These are phyloP conservation scores for Timema podura DNA, from an alignment of 2,888 invertebrate species.

Conservation along the genomic window DNA sequence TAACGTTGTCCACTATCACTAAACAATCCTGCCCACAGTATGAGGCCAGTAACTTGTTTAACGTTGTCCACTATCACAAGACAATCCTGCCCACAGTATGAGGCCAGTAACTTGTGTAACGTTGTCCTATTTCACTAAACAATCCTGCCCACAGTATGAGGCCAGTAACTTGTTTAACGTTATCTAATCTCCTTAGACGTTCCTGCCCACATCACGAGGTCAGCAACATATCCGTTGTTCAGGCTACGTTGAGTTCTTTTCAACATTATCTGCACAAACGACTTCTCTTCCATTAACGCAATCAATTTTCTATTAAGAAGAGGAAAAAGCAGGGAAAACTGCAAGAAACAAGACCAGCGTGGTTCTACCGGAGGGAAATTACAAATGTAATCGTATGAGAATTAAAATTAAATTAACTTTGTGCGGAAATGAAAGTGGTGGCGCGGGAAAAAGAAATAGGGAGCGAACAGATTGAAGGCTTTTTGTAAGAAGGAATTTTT, in stretches of 20 bases:
- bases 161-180: no score
- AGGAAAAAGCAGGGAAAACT: constrained; percentile 8
- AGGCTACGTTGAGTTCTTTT: constrained; percentile 1
- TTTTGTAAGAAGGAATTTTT: constrained; percentile 13
- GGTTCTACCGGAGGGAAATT: constrained; percentile 21
- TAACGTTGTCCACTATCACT: no score
- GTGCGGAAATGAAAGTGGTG: constrained; percentile 20
- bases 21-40: no score
- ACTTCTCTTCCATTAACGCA: constrained; percentile 19
- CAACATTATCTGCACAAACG: background rate
- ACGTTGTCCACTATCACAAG: no score
- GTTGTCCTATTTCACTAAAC: no score
- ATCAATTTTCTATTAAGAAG: constrained; percentile 17
- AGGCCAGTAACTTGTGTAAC: no score
- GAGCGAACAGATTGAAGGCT: constrained; percentile 22
- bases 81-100: no score
- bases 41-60: no score
- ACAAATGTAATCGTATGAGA: constrained; percentile 23
- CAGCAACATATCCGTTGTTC: no score
- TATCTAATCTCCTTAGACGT: background rate
- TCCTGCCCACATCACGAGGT: no score
- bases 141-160: no score
- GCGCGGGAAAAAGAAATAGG: no score
- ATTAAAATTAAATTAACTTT: constrained; percentile 24
- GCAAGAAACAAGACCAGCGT: constrained; percentile 12